These are phyloP conservation scores for Clistopyga incitator DNA, from an alignment of 2,888 invertebrate genomes.

Conservation along the genomic window DNA sequence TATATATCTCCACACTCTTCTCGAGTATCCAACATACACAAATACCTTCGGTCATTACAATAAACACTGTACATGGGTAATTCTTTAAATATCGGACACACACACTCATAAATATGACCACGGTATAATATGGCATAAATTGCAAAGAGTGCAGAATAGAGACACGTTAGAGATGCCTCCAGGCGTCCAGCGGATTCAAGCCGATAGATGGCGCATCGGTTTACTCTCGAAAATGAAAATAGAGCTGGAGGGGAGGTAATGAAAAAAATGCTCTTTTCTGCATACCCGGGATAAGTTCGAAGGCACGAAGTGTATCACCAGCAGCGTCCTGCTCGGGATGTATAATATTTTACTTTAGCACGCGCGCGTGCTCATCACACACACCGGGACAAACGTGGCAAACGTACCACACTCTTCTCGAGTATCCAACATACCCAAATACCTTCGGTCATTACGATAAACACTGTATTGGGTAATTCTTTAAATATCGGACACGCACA, in stretches of 20 bases:
- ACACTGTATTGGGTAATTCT: background rate
- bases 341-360: conserved; percentile 78
- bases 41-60: background rate
- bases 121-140: too few species aligned
- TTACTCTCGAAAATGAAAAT: background rate
- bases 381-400: conserved; percentile 24
- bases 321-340: conserved; percentile 69
- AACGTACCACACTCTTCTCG: conserved; percentile 45
- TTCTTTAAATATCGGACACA: too few species aligned
- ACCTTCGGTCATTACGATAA: background rate
- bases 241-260: background rate
- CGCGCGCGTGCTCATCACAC: conserved; percentile 25
- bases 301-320: conserved; percentile 74
- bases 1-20: conserved; percentile 46
- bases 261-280: conserved; percentile 7
- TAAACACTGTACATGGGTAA: background rate
- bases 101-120: too few species aligned
- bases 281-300: conserved; percentile 5
- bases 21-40: conserved; percentile 43
- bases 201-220: conserved; percentile 50
- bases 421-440: conserved; percentile 40
- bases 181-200: conserved; percentile 44
- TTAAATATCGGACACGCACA: too few species aligned
- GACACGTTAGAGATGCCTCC: conserved; percentile 11
- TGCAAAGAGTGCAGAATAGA: background rate